These are phyloP conservation scores for Drosophila kanapiae DNA, from an alignment of 1,140 invertebrate species.

Conservation along the genomic window DNA sequence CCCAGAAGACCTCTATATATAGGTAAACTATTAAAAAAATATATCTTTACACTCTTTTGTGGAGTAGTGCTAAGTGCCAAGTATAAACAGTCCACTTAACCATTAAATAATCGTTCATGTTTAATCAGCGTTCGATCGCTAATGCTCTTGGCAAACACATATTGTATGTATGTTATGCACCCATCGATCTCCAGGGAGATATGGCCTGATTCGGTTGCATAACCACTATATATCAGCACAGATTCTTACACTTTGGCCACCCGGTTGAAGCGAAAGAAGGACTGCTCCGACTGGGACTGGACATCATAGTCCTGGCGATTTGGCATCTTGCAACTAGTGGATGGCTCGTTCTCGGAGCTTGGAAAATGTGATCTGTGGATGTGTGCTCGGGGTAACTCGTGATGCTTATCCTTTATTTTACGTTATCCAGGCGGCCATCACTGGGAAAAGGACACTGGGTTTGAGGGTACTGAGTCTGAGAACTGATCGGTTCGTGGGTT, in stretches of 20 bases:
- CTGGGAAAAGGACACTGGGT: slow-evolving; percentile 24
- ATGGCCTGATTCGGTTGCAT: slow-evolving; percentile 38
- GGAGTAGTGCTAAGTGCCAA: slow-evolving; percentile 33
- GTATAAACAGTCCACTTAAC: slow-evolving; percentile 57
- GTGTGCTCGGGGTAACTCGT: slow-evolving; percentile 25
- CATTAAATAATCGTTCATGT: slow-evolving; percentile 66
- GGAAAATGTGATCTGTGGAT: slow-evolving; percentile 4
- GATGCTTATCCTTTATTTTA: slow-evolving; percentile 36
- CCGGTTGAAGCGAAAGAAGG: slow-evolving; percentile 70
- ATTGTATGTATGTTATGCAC: slow-evolving; percentile 2
- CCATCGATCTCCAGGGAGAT: neutral
- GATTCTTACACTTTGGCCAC: slow-evolving; percentile 81
- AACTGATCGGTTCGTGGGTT: slow-evolving; percentile 61
- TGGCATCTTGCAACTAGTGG: slow-evolving; percentile 41
- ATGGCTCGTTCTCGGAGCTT: slow-evolving; percentile 6
- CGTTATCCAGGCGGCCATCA: slow-evolving; percentile 66
- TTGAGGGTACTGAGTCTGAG: slow-evolving; percentile 1
- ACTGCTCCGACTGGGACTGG: slow-evolving; percentile 75
- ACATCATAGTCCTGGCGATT: slow-evolving; percentile 69
- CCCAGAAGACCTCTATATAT: slow-evolving; percentile 2
- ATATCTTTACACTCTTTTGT: slow-evolving; percentile 23
- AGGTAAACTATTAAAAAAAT: slow-evolving; percentile 1
- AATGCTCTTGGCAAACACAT: slow-evolving; percentile 51
- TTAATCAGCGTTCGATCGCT: slow-evolving; percentile 71
- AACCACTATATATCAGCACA: slow-evolving; percentile 10